Conservation (phyloP, 2,113 vertebrate species). For the Oreochromis aureus region DNA sequence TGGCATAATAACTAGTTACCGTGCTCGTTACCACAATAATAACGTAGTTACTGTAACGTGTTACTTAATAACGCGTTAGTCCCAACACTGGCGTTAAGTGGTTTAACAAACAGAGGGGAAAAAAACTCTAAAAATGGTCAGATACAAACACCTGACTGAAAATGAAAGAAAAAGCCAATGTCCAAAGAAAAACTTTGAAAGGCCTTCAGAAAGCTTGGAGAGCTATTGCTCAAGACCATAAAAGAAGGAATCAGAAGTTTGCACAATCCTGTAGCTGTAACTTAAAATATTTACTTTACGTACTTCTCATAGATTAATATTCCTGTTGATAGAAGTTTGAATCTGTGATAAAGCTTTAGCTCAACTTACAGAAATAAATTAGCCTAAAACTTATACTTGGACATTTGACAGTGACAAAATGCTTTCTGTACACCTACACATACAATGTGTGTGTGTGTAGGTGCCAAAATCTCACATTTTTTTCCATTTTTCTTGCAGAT, state of each 20-base stretch:
- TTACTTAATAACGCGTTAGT: too few relatives aligned
- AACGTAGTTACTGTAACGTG: too few relatives aligned
- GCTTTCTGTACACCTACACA: not conserved
- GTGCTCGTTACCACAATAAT: too few relatives aligned
- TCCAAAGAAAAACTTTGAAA: not conserved
- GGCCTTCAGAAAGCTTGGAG: not conserved
- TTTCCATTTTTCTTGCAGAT: not conserved
- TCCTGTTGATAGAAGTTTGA: not conserved
- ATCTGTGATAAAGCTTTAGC: not conserved
- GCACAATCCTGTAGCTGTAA: not conserved
- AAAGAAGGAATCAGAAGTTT: not conserved
- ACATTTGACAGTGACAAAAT: not conserved
- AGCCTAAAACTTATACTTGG: not conserved
- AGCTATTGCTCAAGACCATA: not conserved
- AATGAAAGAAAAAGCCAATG: not conserved
- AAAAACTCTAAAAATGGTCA: not conserved
- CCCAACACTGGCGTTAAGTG: accelerated
- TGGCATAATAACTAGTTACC: too few relatives aligned
- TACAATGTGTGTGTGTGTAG: not conserved
- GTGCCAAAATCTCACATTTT: not conserved
- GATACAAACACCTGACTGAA: not conserved
- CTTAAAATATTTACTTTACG: not conserved
- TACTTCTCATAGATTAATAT: not conserved
- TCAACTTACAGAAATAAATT: not conserved
- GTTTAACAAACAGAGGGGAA: not conserved